Conservation (phyloP, 2,113 vertebrate species). For the Anhinga anhinga region DNA sequence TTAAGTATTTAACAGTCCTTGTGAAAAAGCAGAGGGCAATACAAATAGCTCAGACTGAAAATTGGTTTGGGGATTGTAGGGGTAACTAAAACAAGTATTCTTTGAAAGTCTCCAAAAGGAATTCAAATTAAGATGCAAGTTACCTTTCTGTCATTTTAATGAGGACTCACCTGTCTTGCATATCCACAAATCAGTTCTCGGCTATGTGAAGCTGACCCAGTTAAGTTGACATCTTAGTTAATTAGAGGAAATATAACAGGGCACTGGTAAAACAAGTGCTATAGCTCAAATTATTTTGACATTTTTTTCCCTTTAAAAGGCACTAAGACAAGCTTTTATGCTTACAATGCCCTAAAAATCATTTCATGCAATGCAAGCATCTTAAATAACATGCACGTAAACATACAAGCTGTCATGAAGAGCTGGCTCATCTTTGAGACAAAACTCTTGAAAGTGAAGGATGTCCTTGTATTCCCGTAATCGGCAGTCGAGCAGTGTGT, state of each 20-base stretch:
- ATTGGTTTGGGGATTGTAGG: neutral
- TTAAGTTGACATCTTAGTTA: neutral
- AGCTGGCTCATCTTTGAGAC: neutral
- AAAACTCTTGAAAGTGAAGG: neutral
- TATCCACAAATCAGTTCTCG: neutral
- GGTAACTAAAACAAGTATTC: neutral
- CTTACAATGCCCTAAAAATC: neutral
- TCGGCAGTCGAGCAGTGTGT: accelerated
- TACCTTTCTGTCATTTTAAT: neutral
- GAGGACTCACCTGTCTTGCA: neutral
- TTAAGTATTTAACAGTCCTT: neutral
- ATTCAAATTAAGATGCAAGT: neutral
- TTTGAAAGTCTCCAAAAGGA: neutral
- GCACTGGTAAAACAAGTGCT: neutral
- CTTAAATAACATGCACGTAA: neutral
- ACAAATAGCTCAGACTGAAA: neutral
- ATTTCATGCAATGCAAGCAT: neutral
- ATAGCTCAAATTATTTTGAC: neutral
- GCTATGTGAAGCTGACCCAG: neutral
- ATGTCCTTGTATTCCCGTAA: accelerated
- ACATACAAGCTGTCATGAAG: neutral
- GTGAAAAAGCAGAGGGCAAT: neutral
- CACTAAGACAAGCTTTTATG: neutral
- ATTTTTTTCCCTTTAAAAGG: neutral
- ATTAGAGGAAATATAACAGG: neutral